A percentile compares a stretch with the other conserved stretches of the same genome.
Evolutionary conservation across 2,113 vertebrate genomes (phyloP).

Genomic region (Tupaia tana): DNA sequence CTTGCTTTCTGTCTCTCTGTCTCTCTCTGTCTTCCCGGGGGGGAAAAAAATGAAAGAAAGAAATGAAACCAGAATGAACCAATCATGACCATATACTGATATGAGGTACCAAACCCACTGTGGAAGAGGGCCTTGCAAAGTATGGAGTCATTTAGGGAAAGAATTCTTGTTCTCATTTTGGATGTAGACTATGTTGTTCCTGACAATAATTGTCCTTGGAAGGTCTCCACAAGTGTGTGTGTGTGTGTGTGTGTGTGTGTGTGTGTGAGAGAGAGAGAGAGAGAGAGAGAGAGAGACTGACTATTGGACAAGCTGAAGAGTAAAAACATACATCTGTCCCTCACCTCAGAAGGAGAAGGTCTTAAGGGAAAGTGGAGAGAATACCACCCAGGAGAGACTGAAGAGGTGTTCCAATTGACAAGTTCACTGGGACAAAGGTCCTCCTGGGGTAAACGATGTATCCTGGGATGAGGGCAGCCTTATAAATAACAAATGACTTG

Average conservation of each 20-base stretch:
- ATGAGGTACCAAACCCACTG: neutral
- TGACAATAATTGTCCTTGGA: neutral
- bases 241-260: fast-evolving
- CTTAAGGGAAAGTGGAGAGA: neutral
- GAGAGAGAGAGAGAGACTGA: neutral
- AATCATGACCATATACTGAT: neutral
- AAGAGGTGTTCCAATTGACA: neutral
- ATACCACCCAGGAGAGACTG: neutral
- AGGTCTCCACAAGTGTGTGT: neutral
- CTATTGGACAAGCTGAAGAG: neutral
- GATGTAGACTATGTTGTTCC: neutral
- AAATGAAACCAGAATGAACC: neutral
- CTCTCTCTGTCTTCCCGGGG: no score
- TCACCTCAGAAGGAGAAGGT: neutral
- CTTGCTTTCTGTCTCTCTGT: no score
- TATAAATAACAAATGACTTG: neutral
- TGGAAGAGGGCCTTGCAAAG: neutral
- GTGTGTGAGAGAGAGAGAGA: neutral
- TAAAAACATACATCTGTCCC: neutral
- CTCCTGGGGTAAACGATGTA: neutral
- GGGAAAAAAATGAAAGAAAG: neutral
- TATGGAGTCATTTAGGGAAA: neutral
- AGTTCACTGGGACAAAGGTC: neutral
- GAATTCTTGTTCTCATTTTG: neutral
- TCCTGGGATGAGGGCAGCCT: neutral